Percentiles rank a stretch among this genome's conserved stretches.
Evolutionary conservation across 35 echinoderm and acorn worm species (phyloP).

Genomic region (Patiria miniata): DNA sequence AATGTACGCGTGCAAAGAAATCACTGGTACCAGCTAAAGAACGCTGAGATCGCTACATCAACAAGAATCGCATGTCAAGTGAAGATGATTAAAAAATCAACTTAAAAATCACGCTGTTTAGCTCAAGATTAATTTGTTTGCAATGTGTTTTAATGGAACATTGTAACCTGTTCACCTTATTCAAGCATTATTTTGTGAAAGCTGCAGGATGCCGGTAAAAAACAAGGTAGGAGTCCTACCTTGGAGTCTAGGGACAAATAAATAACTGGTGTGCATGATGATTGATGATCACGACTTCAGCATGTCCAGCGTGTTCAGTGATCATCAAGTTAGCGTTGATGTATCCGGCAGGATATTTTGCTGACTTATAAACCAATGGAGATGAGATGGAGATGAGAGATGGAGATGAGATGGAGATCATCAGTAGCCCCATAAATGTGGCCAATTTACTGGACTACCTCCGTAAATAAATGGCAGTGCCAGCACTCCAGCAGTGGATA

Average conservation of each 20-base stretch:
- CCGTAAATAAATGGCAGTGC: too few species aligned
- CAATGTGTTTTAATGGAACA: not conserved
- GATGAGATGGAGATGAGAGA: too few species aligned
- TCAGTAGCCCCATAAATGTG: too few species aligned
- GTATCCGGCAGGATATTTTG: not conserved
- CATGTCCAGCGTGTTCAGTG: not conserved
- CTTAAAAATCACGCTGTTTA: not conserved
- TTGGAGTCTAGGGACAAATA: not conserved
- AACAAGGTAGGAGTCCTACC: not conserved
- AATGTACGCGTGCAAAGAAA: not conserved
- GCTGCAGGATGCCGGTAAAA: not conserved
- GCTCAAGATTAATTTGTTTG: not conserved
- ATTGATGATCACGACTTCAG: not conserved
- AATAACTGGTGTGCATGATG: not conserved
- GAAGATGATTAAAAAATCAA: not conserved
- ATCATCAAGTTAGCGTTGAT: not conserved
- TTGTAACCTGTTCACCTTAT: not conserved
- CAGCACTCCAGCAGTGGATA: too few species aligned
- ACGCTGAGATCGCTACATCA: not conserved
- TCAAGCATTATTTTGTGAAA: not conserved
- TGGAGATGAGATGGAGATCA: too few species aligned
- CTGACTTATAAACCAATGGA: too few species aligned
- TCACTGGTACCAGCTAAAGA: conserved; percentile 17
- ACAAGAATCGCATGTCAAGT: not conserved
- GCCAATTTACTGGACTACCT: too few species aligned